phyloP scores from a whole-genome alignment of 2,888 invertebrate species.

The Dysmachus trigonus region DNA sequence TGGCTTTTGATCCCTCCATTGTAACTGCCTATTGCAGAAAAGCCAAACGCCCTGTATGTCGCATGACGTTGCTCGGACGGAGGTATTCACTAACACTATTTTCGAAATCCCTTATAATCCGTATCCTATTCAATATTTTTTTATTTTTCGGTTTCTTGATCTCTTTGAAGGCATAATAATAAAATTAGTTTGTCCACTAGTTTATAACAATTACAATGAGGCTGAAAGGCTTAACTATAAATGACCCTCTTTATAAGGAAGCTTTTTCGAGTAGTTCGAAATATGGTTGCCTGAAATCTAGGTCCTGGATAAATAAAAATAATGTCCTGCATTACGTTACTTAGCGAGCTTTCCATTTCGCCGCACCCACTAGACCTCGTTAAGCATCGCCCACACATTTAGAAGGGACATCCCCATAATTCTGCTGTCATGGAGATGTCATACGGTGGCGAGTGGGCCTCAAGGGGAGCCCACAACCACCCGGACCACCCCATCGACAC shows the following conservation, averaged over 20 bases:
- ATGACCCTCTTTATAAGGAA: neutral
- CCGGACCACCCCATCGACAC: neutral
- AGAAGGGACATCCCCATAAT: neutral
- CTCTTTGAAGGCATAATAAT: neutral
- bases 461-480: neutral
- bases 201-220: neutral
- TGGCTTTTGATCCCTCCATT: no score
- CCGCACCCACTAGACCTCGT: neutral
- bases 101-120: no score
- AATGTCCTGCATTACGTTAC: neutral
- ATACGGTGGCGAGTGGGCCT: neutral
- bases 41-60: no score
- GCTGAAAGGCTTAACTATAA: neutral
- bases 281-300: neutral
- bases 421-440: neutral
- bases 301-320: neutral
- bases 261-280: neutral
- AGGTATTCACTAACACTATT: no score
- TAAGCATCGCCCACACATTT: neutral
- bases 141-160: no score
- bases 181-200: neutral
- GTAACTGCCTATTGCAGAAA: no score
- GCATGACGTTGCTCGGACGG: no score
- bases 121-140: no score
- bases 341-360: neutral